Base-by-base conservation (phyloP, 2,113 vertebrate species). In the Xiphophorus couchianus region DNA sequence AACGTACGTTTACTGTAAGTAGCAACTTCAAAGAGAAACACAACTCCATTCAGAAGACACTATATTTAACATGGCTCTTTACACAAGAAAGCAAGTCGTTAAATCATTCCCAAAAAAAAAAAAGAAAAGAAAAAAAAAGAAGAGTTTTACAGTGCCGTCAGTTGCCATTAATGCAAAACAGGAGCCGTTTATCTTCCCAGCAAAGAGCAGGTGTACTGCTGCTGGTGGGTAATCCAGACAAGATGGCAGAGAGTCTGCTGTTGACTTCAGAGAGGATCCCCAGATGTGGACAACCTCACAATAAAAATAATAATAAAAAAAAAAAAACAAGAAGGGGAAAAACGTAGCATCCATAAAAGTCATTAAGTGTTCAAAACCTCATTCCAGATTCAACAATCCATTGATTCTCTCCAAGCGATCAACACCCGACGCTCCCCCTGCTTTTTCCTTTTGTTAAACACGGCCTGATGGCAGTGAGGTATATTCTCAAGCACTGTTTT, bases 11-110 rank as follows among this genome's bases (percentile, higher is more conserved):
- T 83, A 86, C 82, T 84, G 74, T 78, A 84, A 86, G 84, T 88
- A 87, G 83, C 87, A 90, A 91, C 82, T 84, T 90, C 84, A 76
- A 90, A 94, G 89, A 92, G 88, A 86, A 93, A 94, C 93, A 93
- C 93, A 93, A 91, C 90, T 91, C 88, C 87, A 93, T 92, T 89
- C 88, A 91, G 89, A 93, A 92, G 91, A 94, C 91, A 92, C 91
- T 88, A 92, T 93, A 92, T 89, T 90, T 85, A 91, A 93, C 92
- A 94, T 93, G 94, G 92, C 94, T 94, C 93, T 93, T 94, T 94
- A 94, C 93, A 95, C 89, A 92, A 94, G 83, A 89, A 88, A 92
- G 90, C 87, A 89, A 91, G 82, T 92, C 82, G 83, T 82, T 62
- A 88, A 91, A 88, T 90, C 80, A 84, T 86, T 88, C 81, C 81